Evolutionary conservation across 2,113 vertebrate species (phyloP).

Genomic region (Ammodytes dubius): DNA sequence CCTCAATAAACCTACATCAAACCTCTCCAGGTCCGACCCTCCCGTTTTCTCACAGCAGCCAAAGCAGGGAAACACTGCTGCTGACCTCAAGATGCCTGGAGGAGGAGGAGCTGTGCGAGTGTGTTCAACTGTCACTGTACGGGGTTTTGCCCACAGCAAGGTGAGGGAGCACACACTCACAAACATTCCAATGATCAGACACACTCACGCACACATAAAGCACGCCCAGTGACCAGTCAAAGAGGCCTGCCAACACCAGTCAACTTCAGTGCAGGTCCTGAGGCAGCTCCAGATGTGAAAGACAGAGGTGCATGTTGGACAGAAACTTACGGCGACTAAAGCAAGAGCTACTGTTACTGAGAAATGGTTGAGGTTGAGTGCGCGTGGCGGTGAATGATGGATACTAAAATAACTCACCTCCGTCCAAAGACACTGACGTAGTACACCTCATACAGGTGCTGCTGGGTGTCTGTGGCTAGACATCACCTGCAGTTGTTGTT

Average conservation of each 20-base stretch:
- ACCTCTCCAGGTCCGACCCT: slow-evolving; percentile 34
- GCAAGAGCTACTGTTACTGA: slow-evolving; percentile 30
- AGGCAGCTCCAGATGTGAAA: slow-evolving; percentile 71
- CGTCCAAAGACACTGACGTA: background rate
- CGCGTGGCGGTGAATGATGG: slow-evolving; percentile 6
- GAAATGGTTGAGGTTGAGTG: background rate
- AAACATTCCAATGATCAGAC: slow-evolving; percentile 30
- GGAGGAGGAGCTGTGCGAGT: slow-evolving; percentile 42
- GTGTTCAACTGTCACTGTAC: slow-evolving; percentile 47
- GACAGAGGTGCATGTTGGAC: slow-evolving; percentile 52
- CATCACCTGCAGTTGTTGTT: background rate
- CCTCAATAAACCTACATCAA: slow-evolving; percentile 22
- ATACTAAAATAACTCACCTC: slow-evolving; percentile 21
- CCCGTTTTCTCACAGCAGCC: slow-evolving; percentile 24
- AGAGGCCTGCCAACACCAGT: slow-evolving; percentile 64
- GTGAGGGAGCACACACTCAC: slow-evolving; percentile 49
- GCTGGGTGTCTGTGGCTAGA: background rate
- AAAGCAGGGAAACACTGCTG: slow-evolving; percentile 32
- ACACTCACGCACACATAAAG: slow-evolving; percentile 21
- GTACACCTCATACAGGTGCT: slow-evolving; percentile 1
- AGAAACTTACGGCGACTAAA: slow-evolving; percentile 45
- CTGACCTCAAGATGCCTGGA: slow-evolving; percentile 43
- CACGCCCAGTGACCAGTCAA: slow-evolving; percentile 45
- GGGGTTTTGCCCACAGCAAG: slow-evolving; percentile 64
- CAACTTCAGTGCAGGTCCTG: slow-evolving; percentile 48